A percentile compares a stretch with the other conserved stretches of the same genome.
phyloP scores from a whole-genome alignment of 2,888 invertebrate species.

The Chromoteleia sp. region DNA sequence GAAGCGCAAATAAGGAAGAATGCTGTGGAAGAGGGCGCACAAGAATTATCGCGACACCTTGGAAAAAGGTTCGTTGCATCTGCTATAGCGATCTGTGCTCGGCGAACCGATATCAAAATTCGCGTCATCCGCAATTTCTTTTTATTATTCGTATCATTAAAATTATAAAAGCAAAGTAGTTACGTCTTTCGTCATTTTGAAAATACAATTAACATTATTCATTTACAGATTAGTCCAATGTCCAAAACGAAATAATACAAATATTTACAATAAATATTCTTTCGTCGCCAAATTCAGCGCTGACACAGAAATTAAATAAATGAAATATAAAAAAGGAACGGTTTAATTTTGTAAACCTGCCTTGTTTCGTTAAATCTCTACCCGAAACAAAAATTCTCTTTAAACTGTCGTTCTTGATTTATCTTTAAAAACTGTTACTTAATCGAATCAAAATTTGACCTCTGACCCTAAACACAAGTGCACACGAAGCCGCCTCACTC shows the following conservation, averaged over 20 bases:
- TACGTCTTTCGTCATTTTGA: not conserved
- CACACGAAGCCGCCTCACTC: conserved; percentile 26
- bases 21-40: conserved; percentile 73
- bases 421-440: conserved; percentile 24
- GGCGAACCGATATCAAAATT: conserved; percentile 66
- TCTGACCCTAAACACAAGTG: conserved; percentile 24
- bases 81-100: conserved; percentile 64
- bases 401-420: not conserved
- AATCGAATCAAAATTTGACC: conserved; percentile 35
- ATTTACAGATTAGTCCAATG: too few species aligned
- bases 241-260: too few species aligned
- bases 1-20: conserved; percentile 81
- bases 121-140: conserved; percentile 54
- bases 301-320: too few species aligned
- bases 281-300: too few species aligned
- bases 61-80: conserved; percentile 71
- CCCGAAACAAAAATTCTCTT: not conserved
- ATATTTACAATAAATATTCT: too few species aligned
- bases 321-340: too few species aligned
- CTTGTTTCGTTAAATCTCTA: conserved; percentile 10
- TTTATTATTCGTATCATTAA: conserved; percentile 34
- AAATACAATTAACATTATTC: too few species aligned
- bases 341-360: not conserved
- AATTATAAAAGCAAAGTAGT: conserved; percentile 5
- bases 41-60: conserved; percentile 80